A percentile compares a stretch with the other conserved stretches of the same genome.
Conservation (phyloP, 1,140 invertebrate genomes). For the Drosophila willistoni region DNA sequence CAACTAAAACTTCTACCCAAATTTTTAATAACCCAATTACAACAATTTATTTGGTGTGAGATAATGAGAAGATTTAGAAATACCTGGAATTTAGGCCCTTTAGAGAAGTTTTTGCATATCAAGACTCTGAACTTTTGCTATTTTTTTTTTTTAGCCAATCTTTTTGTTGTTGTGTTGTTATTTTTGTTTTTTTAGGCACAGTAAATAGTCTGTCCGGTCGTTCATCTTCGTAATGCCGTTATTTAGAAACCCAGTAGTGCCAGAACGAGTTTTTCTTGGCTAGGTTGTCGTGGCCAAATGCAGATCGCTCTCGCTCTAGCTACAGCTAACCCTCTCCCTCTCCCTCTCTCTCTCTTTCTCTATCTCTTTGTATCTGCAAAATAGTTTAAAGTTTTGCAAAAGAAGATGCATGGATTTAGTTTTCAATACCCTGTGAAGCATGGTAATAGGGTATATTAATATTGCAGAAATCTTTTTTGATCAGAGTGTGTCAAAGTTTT, state of each 20-base stretch:
- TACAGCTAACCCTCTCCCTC: slow-evolving; percentile 5
- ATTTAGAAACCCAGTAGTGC: slow-evolving; percentile 69
- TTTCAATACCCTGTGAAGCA: slow-evolving; percentile 19
- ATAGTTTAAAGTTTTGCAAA: slow-evolving; percentile 25
- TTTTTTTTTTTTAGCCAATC: slow-evolving; percentile 25
- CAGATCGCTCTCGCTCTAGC: slow-evolving; percentile 25
- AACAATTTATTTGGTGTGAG: not conserved
- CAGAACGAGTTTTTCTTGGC: slow-evolving; percentile 70
- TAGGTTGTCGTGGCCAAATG: slow-evolving; percentile 72
- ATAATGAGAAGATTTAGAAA: not conserved
- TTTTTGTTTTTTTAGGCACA: slow-evolving; percentile 46
- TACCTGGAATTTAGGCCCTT: not conserved
- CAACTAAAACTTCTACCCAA: not conserved
- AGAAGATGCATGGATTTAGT: slow-evolving; percentile 43
- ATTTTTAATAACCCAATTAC: not conserved
- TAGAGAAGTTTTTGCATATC: not conserved
- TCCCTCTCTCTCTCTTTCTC: slow-evolving; percentile 1
- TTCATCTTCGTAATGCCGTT: slow-evolving; percentile 80
- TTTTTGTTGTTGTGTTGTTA: slow-evolving; percentile 14
- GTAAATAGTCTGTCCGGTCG: slow-evolving; percentile 70
- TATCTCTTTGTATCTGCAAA: slow-evolving; percentile 29
- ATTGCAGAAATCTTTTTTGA: too few relatives aligned
- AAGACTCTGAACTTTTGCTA: not conserved
- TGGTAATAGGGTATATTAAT: not conserved
- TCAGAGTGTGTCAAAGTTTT: too few relatives aligned